A percentile compares a stretch with the other conserved stretches of the same genome.
These are phyloP conservation scores for Zaprionus lachaisei DNA, from an alignment of 1,140 invertebrate genomes.

Conservation along the genomic window DNA sequence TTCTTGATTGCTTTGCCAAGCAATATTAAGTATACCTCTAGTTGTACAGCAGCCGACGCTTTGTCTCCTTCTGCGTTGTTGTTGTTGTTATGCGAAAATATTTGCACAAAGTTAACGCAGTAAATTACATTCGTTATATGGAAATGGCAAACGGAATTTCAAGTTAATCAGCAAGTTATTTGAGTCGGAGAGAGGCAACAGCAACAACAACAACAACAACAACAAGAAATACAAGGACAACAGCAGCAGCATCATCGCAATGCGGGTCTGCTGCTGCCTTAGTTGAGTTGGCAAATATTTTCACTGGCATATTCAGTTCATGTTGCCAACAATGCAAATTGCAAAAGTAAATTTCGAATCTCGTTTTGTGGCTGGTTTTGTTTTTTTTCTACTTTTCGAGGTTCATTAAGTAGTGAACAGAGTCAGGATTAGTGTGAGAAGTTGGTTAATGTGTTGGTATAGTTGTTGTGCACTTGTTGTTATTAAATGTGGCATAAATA, in stretches of 20 bases:
- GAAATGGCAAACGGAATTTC: constrained; percentile 49
- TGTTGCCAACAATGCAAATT: constrained; percentile 16
- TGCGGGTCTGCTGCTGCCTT: constrained; percentile 10
- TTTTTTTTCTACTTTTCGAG: not conserved
- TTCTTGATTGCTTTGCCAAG: constrained; percentile 37
- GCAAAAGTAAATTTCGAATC: constrained; percentile 6
- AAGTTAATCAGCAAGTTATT: constrained; percentile 55
- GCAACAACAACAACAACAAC: not conserved
- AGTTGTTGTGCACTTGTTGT: too few relatives aligned
- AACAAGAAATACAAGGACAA: not conserved
- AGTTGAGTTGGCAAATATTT: constrained; percentile 34
- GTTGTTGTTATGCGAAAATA: constrained; percentile 38
- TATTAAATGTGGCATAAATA: too few relatives aligned
- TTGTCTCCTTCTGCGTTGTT: constrained; percentile 2
- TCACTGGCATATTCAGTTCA: constrained; percentile 20
- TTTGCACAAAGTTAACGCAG: constrained; percentile 49
- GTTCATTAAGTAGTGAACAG: not conserved
- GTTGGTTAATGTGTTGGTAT: not conserved
- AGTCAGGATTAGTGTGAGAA: not conserved
- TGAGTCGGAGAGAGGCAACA: constrained; percentile 9
- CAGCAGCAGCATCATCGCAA: constrained; percentile 3
- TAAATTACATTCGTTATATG: constrained; percentile 50
- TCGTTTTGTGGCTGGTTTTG: not conserved
- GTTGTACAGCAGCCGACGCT: constrained; percentile 16
- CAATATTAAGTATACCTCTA: constrained; percentile 51